Evolutionary conservation across 2,797 vertebrate species (phyloP).

Genomic region (Aplochiton taeniatus): DNA sequence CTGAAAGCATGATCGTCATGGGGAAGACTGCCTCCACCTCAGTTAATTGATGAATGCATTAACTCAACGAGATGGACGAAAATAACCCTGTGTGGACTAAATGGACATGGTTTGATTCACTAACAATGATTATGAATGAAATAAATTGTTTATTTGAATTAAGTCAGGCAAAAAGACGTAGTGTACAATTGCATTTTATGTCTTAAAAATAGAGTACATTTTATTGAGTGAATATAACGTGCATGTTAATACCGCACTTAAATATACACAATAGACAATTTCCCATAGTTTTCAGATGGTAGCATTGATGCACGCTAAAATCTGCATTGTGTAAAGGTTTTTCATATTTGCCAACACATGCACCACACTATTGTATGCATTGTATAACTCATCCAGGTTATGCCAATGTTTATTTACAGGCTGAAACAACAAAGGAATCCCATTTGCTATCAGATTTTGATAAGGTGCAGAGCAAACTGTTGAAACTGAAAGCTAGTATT

Average conservation of each 20-base stretch:
- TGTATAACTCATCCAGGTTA: conserved; percentile 19
- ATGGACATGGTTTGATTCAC: conserved; percentile 25
- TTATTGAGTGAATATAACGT: too few species aligned
- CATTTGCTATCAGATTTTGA: conserved; percentile 22
- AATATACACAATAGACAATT: too few species aligned
- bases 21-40: conserved; percentile 18
- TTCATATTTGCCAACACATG: background rate
- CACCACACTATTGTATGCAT: background rate
- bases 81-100: conserved; percentile 18
- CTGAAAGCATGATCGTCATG: conserved; percentile 59
- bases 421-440: conserved; percentile 51
- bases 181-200: too few species aligned
- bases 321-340: too few species aligned
- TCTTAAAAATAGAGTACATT: too few species aligned
- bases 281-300: background rate
- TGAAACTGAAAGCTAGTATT: conserved; percentile 17
- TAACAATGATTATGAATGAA: conserved; percentile 9
- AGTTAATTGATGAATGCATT: conserved; percentile 35
- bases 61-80: conserved; percentile 41
- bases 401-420: conserved; percentile 68
- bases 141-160: too few species aligned
- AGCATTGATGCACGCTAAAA: conserved; percentile 1
- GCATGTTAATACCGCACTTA: too few species aligned
- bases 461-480: conserved; percentile 21
- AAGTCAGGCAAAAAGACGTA: too few species aligned